Conservation (phyloP, 1,140 invertebrate species). For the Gonatopus flavifemur region DNA sequence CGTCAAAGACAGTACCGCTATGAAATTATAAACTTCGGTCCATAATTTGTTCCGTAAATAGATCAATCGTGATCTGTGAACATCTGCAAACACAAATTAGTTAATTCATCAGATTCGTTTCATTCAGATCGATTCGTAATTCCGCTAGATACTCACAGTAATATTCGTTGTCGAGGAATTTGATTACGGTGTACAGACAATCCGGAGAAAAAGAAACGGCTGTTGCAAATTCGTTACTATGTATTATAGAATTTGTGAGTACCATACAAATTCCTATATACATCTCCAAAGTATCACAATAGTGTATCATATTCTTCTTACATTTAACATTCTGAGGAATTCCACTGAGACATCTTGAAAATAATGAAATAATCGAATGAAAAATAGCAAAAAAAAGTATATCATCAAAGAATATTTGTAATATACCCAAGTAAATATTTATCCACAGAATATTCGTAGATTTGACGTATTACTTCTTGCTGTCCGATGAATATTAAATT, state of each 20-base stretch:
- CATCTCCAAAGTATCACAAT: constrained; percentile 58
- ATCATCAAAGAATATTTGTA: constrained; percentile 4
- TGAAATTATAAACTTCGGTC: constrained; percentile 56
- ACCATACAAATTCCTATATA: constrained; percentile 53
- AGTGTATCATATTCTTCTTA: constrained; percentile 45
- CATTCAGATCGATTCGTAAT: background rate
- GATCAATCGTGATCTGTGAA: constrained; percentile 36
- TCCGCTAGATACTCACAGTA: constrained; percentile 49
- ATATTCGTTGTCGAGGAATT: constrained; percentile 50
- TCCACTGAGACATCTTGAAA: constrained; percentile 46
- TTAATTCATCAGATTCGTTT: background rate
- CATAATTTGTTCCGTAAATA: constrained; percentile 54
- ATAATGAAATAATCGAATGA: background rate
- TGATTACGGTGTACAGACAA: constrained; percentile 50
- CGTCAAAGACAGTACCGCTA: constrained; percentile 45
- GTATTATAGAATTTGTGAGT: constrained; percentile 47
- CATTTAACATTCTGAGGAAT: constrained; percentile 39
- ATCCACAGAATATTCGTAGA: constrained; percentile 47
- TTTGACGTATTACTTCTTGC: constrained; percentile 40
- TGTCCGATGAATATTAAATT: constrained; percentile 54
- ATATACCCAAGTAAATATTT: constrained; percentile 45
- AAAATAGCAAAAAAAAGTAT: background rate
- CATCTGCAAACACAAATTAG: constrained; percentile 35
- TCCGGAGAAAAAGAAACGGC: constrained; percentile 54
- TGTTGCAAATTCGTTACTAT: constrained; percentile 45